Evolutionary conservation across 1,140 invertebrate genomes (phyloP).

Genomic region (Catajapyx aquilonaris): DNA sequence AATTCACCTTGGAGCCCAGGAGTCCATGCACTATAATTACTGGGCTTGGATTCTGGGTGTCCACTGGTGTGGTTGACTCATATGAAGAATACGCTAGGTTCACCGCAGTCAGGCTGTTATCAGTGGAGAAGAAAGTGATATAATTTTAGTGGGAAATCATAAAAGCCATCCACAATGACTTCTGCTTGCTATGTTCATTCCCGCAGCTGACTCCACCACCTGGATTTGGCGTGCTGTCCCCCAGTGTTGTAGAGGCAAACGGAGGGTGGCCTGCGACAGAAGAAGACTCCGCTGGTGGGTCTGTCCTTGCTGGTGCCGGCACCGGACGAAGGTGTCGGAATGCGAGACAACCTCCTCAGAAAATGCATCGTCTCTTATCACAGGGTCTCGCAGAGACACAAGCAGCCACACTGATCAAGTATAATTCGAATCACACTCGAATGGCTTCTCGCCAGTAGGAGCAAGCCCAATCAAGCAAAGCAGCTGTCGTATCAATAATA

Average conservation of each 20-base stretch:
- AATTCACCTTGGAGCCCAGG: conserved; percentile 68
- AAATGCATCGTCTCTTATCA: conserved; percentile 1
- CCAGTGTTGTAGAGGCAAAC: conserved; percentile 3
- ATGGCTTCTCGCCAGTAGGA: no score
- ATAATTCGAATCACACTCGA: conserved; percentile 7
- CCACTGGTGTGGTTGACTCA: conserved; percentile 21
- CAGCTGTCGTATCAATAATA: no score
- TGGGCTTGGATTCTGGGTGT: conserved; percentile 24
- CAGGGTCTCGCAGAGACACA: conserved; percentile 5
- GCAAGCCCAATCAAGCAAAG: no score
- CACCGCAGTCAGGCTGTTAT: conserved; percentile 19
- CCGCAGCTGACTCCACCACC: no score
- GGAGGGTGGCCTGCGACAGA: conserved; percentile 6
- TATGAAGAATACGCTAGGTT: conserved; percentile 34
- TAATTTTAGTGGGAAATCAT: no score
- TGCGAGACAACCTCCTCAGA: conserved; percentile 5
- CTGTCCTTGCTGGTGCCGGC: conserved; percentile 4
- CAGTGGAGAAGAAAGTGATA: no score
- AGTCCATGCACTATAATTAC: conserved; percentile 68
- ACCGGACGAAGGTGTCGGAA: conserved; percentile 3
- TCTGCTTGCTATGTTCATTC: no score
- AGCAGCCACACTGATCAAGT: conserved; percentile 6
- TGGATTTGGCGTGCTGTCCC: conserved; percentile 5
- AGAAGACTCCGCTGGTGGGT: conserved; percentile 6
- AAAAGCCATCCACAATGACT: no score